These are phyloP conservation scores for Scarus forsteni DNA, from an alignment of 2,797 vertebrate species.

Conservation along the genomic window DNA sequence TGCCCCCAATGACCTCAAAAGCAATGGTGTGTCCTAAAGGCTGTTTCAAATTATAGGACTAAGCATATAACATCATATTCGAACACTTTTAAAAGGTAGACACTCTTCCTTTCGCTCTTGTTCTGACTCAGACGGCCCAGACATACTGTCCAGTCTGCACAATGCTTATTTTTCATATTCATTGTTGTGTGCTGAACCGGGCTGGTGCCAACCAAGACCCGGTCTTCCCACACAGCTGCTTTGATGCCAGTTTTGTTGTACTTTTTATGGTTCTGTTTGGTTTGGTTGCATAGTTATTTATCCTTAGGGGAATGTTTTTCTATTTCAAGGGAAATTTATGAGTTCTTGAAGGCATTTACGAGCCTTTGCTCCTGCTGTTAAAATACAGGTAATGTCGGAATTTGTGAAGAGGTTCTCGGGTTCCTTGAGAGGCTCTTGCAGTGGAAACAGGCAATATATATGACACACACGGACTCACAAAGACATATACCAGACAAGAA, in stretches of 20 bases:
- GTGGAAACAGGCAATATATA: not conserved
- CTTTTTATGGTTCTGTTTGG: too few species aligned
- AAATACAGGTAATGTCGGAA: not conserved
- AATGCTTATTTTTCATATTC: not conserved
- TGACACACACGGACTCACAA: not conserved
- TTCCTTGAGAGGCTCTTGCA: not conserved
- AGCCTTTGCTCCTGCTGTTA: not conserved
- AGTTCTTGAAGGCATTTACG: not conserved
- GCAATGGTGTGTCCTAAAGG: too few species aligned
- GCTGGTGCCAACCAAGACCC: not conserved
- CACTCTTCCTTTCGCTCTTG: not conserved
- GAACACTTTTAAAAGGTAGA: not conserved
- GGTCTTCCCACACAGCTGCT: not conserved
- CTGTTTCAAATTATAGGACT: too few species aligned
- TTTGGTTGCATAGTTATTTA: not conserved
- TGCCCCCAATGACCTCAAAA: too few species aligned
- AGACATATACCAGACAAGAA: not conserved
- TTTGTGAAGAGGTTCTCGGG: not conserved
- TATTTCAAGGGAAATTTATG: not conserved
- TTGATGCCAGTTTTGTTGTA: not conserved
- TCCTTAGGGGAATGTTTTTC: not conserved
- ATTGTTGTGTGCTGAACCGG: not conserved
- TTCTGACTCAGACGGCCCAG: not conserved
- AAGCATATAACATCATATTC: not conserved
- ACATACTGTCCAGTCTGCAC: not conserved